A percentile compares a stretch with the other conserved stretches of the same genome.
Conservation (phyloP, 2,113 vertebrate species). For the Corapipo altera region DNA sequence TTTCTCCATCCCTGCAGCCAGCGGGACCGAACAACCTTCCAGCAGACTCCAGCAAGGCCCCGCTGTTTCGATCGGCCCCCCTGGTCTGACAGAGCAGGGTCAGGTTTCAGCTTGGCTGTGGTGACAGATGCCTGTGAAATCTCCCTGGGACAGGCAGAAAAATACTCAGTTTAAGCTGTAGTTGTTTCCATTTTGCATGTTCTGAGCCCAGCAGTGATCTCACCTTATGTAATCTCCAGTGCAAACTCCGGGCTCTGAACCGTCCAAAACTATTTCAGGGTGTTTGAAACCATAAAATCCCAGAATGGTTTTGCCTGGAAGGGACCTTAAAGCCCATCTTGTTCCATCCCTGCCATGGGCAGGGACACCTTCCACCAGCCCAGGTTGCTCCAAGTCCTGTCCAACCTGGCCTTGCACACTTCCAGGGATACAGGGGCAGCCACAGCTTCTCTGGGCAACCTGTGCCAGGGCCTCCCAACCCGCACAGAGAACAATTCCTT, state of each 20-base stretch:
- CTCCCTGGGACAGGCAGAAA: slow-evolving; percentile 7
- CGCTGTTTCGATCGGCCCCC: neutral
- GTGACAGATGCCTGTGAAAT: slow-evolving; percentile 26
- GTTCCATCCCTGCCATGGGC: neutral
- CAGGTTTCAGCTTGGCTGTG: neutral
- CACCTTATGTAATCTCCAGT: slow-evolving; percentile 30
- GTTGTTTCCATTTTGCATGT: slow-evolving; percentile 20
- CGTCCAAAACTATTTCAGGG: neutral
- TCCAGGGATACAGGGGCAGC: neutral
- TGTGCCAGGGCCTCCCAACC: neutral
- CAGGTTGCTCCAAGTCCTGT: neutral
- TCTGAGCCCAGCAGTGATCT: slow-evolving; percentile 44
- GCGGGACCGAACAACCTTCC: neutral
- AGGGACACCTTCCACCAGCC: neutral
- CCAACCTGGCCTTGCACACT: neutral
- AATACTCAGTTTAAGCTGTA: neutral
- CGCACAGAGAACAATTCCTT: neutral
- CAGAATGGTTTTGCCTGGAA: neutral
- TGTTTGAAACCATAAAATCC: slow-evolving; percentile 11
- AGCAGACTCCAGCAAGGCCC: slow-evolving; percentile 5
- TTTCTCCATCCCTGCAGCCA: slow-evolving; percentile 23
- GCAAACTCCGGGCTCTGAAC: neutral
- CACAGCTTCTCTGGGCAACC: neutral
- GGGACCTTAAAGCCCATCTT: neutral
- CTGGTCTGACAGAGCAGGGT: neutral